Evolutionary conservation across 1,140 invertebrate genomes (phyloP).

Genomic region (Drosophila rufa): DNA sequence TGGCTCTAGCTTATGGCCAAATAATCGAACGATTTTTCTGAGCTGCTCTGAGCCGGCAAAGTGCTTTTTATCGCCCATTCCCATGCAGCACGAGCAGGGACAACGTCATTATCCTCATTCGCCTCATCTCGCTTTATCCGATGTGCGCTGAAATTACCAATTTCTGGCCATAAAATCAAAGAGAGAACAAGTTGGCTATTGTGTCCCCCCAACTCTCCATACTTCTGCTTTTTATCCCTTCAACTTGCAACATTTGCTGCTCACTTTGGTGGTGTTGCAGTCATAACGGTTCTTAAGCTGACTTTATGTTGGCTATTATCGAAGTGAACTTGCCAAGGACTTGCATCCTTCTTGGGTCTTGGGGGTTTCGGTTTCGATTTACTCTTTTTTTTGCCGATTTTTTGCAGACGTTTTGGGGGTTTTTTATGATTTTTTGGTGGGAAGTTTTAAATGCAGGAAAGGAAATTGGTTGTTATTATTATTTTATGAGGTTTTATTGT

Average conservation of each 20-base stretch:
- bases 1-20: slow-evolving; percentile 67
- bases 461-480: background rate
- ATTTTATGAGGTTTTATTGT: background rate
- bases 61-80: slow-evolving; percentile 80
- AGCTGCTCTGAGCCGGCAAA: slow-evolving; percentile 71
- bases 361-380: slow-evolving; percentile 5
- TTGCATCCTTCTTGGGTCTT: slow-evolving; percentile 14
- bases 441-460: background rate
- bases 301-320: slow-evolving; percentile 78
- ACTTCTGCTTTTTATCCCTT: slow-evolving; percentile 4
- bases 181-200: slow-evolving; percentile 75
- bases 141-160: slow-evolving; percentile 78
- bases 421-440: background rate
- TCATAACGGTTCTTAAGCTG: slow-evolving; percentile 76
- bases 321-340: slow-evolving; percentile 28
- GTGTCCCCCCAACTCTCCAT: background rate
- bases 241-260: slow-evolving; percentile 43
- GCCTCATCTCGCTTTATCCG: slow-evolving; percentile 37
- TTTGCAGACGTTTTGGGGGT: background rate
- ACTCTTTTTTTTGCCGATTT: background rate
- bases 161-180: slow-evolving; percentile 79
- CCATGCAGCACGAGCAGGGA: slow-evolving; percentile 63
- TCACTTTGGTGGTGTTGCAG: slow-evolving; percentile 39
- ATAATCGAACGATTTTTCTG: slow-evolving; percentile 75
- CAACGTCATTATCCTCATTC: slow-evolving; percentile 39